These are phyloP conservation scores for Callimorpha dominula DNA, from an alignment of 2,888 invertebrate species.

Conservation along the genomic window DNA sequence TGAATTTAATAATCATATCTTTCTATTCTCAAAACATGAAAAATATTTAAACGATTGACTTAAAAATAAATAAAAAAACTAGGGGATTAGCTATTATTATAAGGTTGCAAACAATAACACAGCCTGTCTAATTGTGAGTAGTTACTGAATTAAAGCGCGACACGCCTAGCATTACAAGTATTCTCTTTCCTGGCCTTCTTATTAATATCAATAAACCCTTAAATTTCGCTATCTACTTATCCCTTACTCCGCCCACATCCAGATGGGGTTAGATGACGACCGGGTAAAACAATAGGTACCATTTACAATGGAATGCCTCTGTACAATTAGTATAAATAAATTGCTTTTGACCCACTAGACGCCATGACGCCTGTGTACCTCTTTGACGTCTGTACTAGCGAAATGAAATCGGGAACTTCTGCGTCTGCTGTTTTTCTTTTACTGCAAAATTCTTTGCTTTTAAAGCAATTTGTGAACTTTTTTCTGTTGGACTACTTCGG, in stretches of 20 bases:
- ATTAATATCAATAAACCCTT: not conserved
- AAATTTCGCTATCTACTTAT: conserved; percentile 7
- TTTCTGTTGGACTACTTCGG: not conserved
- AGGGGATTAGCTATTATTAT: no score
- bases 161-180: no score
- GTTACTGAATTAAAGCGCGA: no score
- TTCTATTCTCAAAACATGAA: no score
- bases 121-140: no score
- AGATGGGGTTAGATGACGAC: conserved; percentile 58
- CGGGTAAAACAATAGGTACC: conserved; percentile 80
- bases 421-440: not conserved
- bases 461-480: not conserved
- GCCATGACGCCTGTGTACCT: conserved; percentile 28
- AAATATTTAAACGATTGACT: no score
- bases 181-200: not conserved
- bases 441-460: not conserved
- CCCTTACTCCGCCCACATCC: conserved; percentile 37
- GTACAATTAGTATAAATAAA: conserved; percentile 74
- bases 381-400: conserved; percentile 6
- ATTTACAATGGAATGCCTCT: conserved; percentile 68
- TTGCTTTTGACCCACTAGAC: conserved; percentile 67
- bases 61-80: no score
- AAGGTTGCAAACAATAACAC: no score
- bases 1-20: no score
- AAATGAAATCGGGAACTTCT: not conserved